phyloP scores from a whole-genome alignment of 2,797 vertebrate genomes.

The Muscicapa comitata region DNA sequence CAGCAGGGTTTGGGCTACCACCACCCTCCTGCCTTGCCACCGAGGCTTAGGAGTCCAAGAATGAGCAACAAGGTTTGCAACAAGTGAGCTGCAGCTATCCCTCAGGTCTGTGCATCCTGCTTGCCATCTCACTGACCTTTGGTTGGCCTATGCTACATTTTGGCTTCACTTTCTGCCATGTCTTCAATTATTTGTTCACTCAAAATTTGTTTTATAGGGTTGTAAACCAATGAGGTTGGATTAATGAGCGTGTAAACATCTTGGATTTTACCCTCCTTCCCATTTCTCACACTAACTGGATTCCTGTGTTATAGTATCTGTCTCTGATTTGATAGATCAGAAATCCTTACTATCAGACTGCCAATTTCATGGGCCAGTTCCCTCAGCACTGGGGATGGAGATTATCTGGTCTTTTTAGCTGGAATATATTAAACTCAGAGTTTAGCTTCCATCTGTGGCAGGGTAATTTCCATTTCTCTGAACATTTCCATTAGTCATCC shows the following conservation, averaged over 20 bases:
- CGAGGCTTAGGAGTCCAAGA: background rate
- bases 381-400: background rate
- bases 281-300: background rate
- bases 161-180: background rate
- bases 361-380: constrained; percentile 62
- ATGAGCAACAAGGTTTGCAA: background rate
- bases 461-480: constrained; percentile 64
- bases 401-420: constrained; percentile 43
- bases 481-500: constrained; percentile 62
- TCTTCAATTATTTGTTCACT: background rate
- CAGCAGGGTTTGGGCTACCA: background rate
- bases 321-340: constrained; percentile 27
- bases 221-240: background rate
- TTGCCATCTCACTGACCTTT: background rate
- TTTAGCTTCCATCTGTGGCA: background rate
- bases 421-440: constrained; percentile 31
- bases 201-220: background rate
- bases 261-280: background rate
- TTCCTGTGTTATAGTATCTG: background rate
- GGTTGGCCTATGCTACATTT: background rate
- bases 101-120: rapidly evolving
- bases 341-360: constrained; percentile 11
- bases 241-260: background rate
- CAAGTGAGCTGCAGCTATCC: background rate
- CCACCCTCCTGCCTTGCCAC: background rate